Evolutionary conservation across 2,797 vertebrate species (phyloP), one percentile per base, ranked within the genome.

Genomic region (Pogonophryne albipinna): DNA sequence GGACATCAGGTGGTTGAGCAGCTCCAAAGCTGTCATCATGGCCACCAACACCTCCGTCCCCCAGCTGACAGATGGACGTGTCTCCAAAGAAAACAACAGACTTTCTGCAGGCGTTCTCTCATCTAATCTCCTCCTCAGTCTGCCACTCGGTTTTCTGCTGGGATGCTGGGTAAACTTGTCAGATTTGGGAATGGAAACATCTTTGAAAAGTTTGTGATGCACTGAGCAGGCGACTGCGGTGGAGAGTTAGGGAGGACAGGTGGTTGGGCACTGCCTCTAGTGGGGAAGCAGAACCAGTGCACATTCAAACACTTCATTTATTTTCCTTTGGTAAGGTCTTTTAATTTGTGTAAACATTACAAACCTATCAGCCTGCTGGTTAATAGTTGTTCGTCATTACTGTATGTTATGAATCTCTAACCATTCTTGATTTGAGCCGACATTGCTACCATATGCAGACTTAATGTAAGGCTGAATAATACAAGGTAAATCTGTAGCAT

Each of bases 51-150:
- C 58, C 58, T 74, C 44, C 56, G 6, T 4, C 10, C 41, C 72
- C 61, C 71, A 76, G 73, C 61, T 71, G 84, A 85, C 66, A 79
- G 71, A 68, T 31, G 42, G 56, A 23, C n/a, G 19, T 41, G 65
- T 3, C 8, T 71, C 65, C 73, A 60, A 56, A 64, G 27, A 44
- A 62, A 67, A 76, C 77, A 79, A 76, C 77, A 79, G 70, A 69
- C 14, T 16, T 58, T 71, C 74, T 60, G 77, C 47, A 58, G 83
- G 79, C 12, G 11, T 60, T 57, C 74, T 69, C 61, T 42, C 65
- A 82, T 78, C 74, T 74, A 20, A 84, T 81, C 80, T 74, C 71
- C 74, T 77, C 44, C 45, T 66, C 80, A 80, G 66, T 90, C 87
- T 89, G 87, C 44, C 55, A 17, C 70, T 77, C 45, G 45, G 64